Evolutionary conservation across 2,113 vertebrate species (phyloP), one percentile per base, ranked within the genome.

Genomic region (Neomonachus schauinslandi): DNA sequence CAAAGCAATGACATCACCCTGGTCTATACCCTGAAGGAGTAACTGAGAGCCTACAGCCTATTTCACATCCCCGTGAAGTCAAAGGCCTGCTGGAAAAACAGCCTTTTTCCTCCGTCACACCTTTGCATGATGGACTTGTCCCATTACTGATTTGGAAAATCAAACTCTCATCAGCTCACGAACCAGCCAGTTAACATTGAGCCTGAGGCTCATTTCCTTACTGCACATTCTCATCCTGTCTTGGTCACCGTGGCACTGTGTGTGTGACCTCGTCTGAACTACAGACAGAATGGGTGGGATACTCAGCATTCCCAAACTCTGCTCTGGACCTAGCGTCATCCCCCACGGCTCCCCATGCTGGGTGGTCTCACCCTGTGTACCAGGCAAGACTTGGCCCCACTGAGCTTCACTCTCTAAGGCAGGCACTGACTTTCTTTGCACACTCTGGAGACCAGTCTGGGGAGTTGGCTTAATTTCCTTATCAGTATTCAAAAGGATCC

Each of bases 291-390:
- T 36, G 24, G 33, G 42, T 28, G 31, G 31, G 57, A 71, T 14
- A 28, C 46, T 49, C 31, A 5, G 24, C 1, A 26, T 36, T 53
- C 76, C 59, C 28, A 13, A 21, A 53, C 22, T 36, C 80, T 15
- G 59, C 4, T 7, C 1, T 13, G 46, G 13, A 80, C 11, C 31
- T 26, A 15, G 13, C 3, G 16, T 8, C 6, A 12, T 7, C 10
- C 1, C 42, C 16, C 16, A 9, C 19, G 16, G 31, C 51, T 92
- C 26, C 22, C 49, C 39, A n/a, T 1, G 1, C 31, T 9, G 6
- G 72, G 49, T 36, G 42, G 33, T 9, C 76, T 12, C 14, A 0
- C 5, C 11, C 10, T 39, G 7, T 4, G 7, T 53, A 7, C 3
- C 0, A 4, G 18, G 15, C n/a, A 18, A 16, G 12, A 13, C 53